These are phyloP conservation scores for Lepidurus arcticus DNA, from an alignment of 1,140 invertebrate genomes.

Conservation along the genomic window DNA sequence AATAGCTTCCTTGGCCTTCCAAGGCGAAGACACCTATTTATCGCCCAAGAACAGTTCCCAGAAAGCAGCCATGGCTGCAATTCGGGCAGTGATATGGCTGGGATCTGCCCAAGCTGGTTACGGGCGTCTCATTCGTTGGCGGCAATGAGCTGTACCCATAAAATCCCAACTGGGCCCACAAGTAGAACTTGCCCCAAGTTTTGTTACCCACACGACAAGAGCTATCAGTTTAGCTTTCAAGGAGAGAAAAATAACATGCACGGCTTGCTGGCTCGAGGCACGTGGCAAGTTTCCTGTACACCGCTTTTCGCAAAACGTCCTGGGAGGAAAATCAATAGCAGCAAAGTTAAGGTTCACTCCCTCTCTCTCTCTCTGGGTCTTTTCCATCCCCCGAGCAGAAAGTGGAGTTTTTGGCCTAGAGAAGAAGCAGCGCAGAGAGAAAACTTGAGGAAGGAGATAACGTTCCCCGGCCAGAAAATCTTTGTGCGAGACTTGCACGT, in stretches of 20 bases:
- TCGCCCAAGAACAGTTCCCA: too few species aligned
- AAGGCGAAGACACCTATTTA: too few species aligned
- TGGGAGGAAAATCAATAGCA: conserved; percentile 11
- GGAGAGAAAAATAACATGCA: not conserved
- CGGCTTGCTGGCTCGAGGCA: not conserved
- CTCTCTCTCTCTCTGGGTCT: not conserved
- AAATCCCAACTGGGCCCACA: not conserved
- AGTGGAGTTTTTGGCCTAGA: not conserved
- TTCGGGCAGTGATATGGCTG: too few species aligned
- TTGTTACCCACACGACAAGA: not conserved
- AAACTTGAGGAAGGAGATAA: too few species aligned
- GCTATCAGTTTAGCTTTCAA: not conserved
- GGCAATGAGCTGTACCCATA: not conserved
- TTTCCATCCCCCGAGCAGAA: not conserved
- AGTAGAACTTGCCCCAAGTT: not conserved
- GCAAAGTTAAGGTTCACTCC: not conserved
- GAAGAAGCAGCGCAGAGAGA: too few species aligned
- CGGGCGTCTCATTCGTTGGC: not conserved
- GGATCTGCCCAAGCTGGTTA: too few species aligned
- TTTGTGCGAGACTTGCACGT: too few species aligned
- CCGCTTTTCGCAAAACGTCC: conserved; percentile 18
- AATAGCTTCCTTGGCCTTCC: too few species aligned
- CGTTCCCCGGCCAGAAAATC: too few species aligned
- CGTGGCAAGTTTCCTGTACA: conserved; percentile 18
- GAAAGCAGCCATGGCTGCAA: too few species aligned